Conservation (phyloP, 2,113 vertebrate species). For the Leptobrachium leishanense region DNA sequence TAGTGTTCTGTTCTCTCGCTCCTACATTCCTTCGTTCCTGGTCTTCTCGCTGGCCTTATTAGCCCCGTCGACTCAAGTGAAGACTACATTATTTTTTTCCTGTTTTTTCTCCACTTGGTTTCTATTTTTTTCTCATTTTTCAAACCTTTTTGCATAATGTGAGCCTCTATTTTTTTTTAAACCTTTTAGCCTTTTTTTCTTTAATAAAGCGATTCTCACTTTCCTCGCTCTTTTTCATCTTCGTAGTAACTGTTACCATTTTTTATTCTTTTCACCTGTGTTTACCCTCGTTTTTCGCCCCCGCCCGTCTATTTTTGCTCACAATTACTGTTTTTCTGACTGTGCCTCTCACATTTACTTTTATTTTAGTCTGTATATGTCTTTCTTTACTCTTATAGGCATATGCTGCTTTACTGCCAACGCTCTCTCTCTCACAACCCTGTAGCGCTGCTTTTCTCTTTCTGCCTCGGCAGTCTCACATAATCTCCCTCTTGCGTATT, state of each 20-base stretch:
- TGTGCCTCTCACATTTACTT: too few relatives aligned
- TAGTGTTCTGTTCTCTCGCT: slow-evolving; percentile 22
- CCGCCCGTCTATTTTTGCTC: too few relatives aligned
- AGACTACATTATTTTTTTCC: background rate
- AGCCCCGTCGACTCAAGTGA: slow-evolving; percentile 12
- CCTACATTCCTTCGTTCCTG: slow-evolving; percentile 48
- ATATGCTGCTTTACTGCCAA: too few relatives aligned
- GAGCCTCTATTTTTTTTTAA: background rate
- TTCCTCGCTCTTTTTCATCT: background rate
- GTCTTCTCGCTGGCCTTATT: slow-evolving; percentile 42
- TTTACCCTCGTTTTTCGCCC: too few relatives aligned
- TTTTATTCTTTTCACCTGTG: background rate
- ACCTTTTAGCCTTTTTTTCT: background rate
- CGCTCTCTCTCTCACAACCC: too few relatives aligned
- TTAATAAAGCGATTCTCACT: background rate
- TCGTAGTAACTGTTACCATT: background rate
- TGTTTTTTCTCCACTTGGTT: background rate
- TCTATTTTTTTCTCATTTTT: slow-evolving; percentile 12
- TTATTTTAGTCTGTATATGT: too few relatives aligned
- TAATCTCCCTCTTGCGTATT: too few relatives aligned
- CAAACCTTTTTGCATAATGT: background rate
- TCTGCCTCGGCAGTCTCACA: background rate
- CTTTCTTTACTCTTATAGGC: too few relatives aligned
- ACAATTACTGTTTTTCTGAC: too few relatives aligned
- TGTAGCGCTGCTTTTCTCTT: background rate